phyloP scores from a whole-genome alignment of 1,140 invertebrate species.

The Frieseomelitta varia region DNA sequence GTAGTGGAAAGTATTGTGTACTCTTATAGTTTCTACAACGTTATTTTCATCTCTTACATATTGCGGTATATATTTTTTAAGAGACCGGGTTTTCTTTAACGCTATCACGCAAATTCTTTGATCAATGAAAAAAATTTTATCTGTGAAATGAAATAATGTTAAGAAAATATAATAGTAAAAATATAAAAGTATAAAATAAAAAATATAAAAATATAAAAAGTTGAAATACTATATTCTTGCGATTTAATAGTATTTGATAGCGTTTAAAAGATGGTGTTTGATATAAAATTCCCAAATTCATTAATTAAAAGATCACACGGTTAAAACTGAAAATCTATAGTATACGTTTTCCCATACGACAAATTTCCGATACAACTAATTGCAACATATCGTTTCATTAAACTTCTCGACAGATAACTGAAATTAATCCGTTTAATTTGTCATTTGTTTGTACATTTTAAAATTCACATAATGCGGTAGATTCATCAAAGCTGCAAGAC shows the following conservation, averaged over 20 bases:
- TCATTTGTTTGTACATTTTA: not conserved
- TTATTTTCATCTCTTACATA: not conserved
- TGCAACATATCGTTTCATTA: too few species aligned
- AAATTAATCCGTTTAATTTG: not conserved
- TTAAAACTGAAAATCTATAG: too few species aligned
- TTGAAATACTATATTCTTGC: not conserved
- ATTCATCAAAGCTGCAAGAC: not conserved
- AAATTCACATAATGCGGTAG: not conserved
- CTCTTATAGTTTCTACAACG: not conserved
- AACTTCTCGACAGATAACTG: not conserved
- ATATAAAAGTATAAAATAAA: too few species aligned
- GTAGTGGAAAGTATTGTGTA: not conserved
- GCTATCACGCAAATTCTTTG: not conserved
- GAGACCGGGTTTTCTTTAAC: not conserved
- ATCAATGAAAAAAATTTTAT: not conserved
- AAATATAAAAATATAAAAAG: not conserved
- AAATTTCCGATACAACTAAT: too few species aligned
- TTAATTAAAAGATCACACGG: too few species aligned
- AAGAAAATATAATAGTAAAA: too few species aligned
- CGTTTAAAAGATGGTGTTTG: too few species aligned
- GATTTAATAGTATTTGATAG: too few species aligned
- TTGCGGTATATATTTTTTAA: not conserved
- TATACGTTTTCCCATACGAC: too few species aligned
- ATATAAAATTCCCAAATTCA: too few species aligned
- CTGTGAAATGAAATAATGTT: not conserved